Conservation (phyloP, 2,113 vertebrate genomes). For the Malurus elegans region DNA sequence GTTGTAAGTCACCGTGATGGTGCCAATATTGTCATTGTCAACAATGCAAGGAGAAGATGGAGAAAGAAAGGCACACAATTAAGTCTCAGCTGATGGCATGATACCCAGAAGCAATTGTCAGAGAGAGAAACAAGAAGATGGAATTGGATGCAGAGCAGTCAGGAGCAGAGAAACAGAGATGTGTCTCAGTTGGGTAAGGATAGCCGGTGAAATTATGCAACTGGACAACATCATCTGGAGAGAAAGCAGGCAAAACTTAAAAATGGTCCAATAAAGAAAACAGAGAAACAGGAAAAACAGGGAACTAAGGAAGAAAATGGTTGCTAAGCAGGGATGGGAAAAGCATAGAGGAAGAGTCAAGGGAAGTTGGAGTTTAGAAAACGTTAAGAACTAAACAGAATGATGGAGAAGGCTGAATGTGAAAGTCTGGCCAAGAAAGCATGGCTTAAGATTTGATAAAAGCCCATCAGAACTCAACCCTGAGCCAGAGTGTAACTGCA, state of each 20-base stretch:
- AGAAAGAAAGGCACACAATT: conserved; percentile 51
- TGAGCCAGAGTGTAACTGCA: background rate
- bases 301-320: background rate
- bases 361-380: background rate
- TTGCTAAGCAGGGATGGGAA: background rate
- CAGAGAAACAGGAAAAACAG: background rate
- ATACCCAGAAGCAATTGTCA: conserved; percentile 60
- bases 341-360: background rate
- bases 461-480: background rate
- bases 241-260: background rate
- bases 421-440: background rate
- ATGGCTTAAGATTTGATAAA: background rate
- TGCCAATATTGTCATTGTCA: conserved; percentile 49
- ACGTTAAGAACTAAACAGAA: background rate
- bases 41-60: conserved; percentile 20
- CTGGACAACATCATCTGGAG: background rate
- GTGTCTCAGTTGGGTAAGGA: background rate
- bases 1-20: background rate
- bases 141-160: conserved; percentile 30
- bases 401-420: background rate
- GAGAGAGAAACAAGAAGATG: conserved; percentile 24
- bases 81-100: conserved; percentile 48
- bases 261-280: background rate
- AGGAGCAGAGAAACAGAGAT: background rate
- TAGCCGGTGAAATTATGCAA: background rate